Evolutionary conservation across 2,797 vertebrate genomes (phyloP).

Genomic region (Emydoidea blandingii): DNA sequence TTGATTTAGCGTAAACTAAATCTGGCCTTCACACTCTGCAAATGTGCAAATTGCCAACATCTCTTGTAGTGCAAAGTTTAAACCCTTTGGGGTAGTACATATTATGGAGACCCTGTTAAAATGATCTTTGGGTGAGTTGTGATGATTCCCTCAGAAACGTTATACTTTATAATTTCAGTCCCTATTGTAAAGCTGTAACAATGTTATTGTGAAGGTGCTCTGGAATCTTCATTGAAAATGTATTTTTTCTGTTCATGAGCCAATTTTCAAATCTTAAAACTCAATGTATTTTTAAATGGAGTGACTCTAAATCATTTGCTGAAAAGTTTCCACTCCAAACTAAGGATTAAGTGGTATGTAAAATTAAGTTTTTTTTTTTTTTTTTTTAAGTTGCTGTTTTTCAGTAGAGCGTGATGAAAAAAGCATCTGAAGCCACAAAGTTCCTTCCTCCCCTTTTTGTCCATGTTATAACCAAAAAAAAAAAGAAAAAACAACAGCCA

Average conservation of each 20-base stretch:
- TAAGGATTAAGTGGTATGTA: slow-evolving; percentile 3
- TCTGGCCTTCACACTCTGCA: background rate
- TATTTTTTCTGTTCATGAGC: slow-evolving; percentile 7
- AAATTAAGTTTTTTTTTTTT: slow-evolving; percentile 37
- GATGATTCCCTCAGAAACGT: background rate
- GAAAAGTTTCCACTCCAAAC: slow-evolving; percentile 26
- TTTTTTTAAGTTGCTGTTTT: background rate
- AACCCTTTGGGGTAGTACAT: background rate
- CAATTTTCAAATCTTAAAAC: slow-evolving; percentile 39
- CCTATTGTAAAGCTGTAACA: background rate
- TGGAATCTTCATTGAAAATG: slow-evolving; percentile 22
- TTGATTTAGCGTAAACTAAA: too few relatives aligned
- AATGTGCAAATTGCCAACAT: background rate
- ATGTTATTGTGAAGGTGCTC: background rate
- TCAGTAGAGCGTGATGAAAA: slow-evolving; percentile 10
- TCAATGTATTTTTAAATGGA: slow-evolving; percentile 15
- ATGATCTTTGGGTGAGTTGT: background rate
- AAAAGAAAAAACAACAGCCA: background rate
- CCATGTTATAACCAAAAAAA: background rate
- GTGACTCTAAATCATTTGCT: background rate
- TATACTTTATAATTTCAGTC: background rate
- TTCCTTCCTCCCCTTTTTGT: background rate
- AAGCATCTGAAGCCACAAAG: slow-evolving; percentile 5
- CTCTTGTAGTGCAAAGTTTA: background rate
- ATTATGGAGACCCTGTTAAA: background rate